Evolutionary conservation across 2,113 vertebrate species (phyloP).

Genomic region (Genyomyrus donnyi): DNA sequence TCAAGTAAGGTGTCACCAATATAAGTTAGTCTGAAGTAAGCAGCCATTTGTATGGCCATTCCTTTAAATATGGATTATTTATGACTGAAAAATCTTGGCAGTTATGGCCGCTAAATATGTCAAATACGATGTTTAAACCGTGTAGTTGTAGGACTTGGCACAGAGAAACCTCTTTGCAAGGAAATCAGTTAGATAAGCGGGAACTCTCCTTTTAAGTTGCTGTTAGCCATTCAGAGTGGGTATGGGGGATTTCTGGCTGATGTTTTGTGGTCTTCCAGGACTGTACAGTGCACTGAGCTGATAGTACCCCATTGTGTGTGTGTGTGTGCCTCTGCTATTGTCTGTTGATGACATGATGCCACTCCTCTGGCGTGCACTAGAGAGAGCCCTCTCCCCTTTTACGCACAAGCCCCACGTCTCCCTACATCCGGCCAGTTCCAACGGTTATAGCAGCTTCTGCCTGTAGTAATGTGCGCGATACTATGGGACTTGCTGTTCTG

Average conservation of each 20-base stretch:
- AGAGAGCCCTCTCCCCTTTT: background rate
- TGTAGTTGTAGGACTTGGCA: slow-evolving; percentile 15
- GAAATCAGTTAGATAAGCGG: slow-evolving; percentile 21
- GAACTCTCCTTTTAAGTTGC: background rate
- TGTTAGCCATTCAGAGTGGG: background rate
- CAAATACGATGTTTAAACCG: background rate
- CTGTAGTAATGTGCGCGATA: background rate
- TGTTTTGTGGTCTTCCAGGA: background rate
- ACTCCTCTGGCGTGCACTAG: background rate
- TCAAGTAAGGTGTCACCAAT: background rate
- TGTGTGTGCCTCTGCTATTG: background rate
- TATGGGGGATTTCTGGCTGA: background rate
- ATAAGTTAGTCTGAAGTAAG: slow-evolving; percentile 2
- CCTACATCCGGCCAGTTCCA: background rate
- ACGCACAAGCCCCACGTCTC: background rate
- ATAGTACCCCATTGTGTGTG: no score
- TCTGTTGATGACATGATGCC: background rate
- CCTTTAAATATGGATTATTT: background rate
- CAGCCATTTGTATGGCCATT: background rate
- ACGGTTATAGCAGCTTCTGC: background rate
- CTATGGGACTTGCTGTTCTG: background rate
- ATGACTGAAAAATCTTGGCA: background rate
- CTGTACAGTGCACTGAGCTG: background rate
- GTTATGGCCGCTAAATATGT: background rate
- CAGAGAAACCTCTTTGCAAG: slow-evolving; percentile 27